Evolutionary conservation across 2,797 vertebrate genomes (phyloP), one percentile per base, ranked within the genome.

Genomic region (Cynopterus sphinx): DNA sequence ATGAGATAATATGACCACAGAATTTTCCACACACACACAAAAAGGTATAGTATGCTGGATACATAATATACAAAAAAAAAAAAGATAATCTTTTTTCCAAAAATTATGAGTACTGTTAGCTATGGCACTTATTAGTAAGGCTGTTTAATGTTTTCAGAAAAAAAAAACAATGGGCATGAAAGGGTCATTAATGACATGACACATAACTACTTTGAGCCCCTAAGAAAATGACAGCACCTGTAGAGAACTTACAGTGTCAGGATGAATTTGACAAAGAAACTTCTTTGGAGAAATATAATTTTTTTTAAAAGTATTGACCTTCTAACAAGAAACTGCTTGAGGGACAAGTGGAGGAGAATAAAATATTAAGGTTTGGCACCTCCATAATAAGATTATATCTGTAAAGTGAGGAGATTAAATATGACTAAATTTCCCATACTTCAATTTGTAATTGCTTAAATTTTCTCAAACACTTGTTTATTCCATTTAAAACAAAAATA

Each of bases 241-340:
- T 87, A 39, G 39, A 53, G 10, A 90, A 33, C 31, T 75, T 93
- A 51, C 21, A 7, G 0, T 95, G 74, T 85, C 90, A 88, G 26
- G 31, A 59, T 77, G 28, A 26, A 61, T 79, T 93, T 93, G 73
- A 93, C 61, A 90, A 55, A 94, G 36, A 33, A 57, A 19, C 19
- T 59, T 28, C 39, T 96, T 78, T 71, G 49, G 43, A 93, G 86
- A 85, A 96, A 91, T 36, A 36, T 2, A 41, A 71, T 95, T 91
- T 96, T 95, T 73, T 95, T 91, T 96, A 65, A 17, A 96, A 95
- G 28, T 73, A 87, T 24, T 95, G 81, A 73, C 77, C 82, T 67
- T 84, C 53, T 49, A 77, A 82, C 51, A 82, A 91, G 31, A 87
- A 95, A 85, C 82, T 39, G 75, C 41, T 96, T 78, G 79, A 91